Percentiles rank a stretch among this genome's conserved stretches.
These are phyloP conservation scores for Stigmatopora nigra DNA, from an alignment of 2,113 vertebrate species.

Conservation along the genomic window DNA sequence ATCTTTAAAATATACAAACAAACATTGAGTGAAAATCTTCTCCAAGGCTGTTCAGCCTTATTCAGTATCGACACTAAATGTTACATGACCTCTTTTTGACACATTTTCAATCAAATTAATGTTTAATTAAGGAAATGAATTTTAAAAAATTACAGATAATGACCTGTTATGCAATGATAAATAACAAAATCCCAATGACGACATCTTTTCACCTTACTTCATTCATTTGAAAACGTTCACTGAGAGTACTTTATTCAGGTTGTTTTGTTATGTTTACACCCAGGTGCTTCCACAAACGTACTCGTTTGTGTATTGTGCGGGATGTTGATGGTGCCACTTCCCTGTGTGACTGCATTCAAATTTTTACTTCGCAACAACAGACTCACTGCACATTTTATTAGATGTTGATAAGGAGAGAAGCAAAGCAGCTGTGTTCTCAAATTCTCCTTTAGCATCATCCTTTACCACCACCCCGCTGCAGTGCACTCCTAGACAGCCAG, in stretches of 20 bases:
- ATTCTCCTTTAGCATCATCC: conserved; percentile 27
- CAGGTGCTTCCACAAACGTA: not conserved
- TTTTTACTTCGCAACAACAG: conserved; percentile 28
- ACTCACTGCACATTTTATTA: conserved; percentile 38
- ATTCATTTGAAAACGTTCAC: conserved; percentile 12
- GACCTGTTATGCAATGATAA: not conserved
- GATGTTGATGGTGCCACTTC: conserved; percentile 21
- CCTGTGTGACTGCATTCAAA: conserved; percentile 24
- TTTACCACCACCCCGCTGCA: conserved; percentile 6
- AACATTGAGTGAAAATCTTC: not conserved
- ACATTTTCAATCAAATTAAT: too few relatives aligned
- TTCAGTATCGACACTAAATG: too few relatives aligned
- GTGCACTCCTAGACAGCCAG: conserved; percentile 22
- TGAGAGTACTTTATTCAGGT: not conserved
- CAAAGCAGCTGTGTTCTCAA: conserved; percentile 47
- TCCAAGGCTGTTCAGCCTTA: not conserved
- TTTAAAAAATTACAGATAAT: too few relatives aligned
- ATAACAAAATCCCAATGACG: not conserved
- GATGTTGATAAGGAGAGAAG: conserved; percentile 45
- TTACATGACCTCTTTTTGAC: too few relatives aligned
- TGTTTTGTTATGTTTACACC: not conserved
- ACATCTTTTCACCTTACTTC: not conserved
- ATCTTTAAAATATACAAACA: not conserved
- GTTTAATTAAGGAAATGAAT: too few relatives aligned
- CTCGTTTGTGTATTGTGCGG: conserved; percentile 3